phyloP scores from a whole-genome alignment of 2,888 invertebrate species.

The Lasiommata megera region DNA sequence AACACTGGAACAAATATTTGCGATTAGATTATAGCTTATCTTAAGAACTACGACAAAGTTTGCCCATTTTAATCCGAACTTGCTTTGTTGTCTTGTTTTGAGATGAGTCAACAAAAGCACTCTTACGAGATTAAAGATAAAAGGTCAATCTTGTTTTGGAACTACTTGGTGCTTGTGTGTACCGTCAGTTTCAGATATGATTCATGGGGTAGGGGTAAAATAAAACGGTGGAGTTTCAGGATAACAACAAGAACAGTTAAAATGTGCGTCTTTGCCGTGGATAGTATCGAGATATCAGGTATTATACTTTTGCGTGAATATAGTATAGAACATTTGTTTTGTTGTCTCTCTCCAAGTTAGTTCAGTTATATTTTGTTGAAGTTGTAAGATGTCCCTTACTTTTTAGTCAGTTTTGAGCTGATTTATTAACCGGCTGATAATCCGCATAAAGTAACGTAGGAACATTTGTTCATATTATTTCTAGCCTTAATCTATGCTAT shows the following conservation, averaged over 20 bases:
- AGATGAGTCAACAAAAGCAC: slow-evolving; percentile 33
- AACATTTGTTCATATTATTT: no score
- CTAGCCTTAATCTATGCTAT: no score
- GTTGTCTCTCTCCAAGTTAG: background rate
- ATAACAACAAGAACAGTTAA: slow-evolving; percentile 10
- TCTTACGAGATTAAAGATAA: slow-evolving; percentile 35
- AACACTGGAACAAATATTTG: slow-evolving; percentile 79
- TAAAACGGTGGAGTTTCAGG: slow-evolving; percentile 5
- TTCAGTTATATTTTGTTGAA: background rate
- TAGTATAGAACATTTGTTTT: background rate
- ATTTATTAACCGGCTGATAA: no score
- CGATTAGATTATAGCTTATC: slow-evolving; percentile 15
- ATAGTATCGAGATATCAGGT: background rate
- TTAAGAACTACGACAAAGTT: slow-evolving; percentile 22
- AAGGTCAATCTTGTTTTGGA: slow-evolving; percentile 34
- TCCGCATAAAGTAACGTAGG: no score
- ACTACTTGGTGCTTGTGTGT: slow-evolving; percentile 18
- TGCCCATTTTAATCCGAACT: slow-evolving; percentile 31
- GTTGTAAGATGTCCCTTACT: background rate
- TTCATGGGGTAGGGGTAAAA: slow-evolving; percentile 21
- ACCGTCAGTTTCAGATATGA: slow-evolving; percentile 24
- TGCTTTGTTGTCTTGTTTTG: slow-evolving; percentile 24
- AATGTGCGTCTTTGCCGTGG: background rate
- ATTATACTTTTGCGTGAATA: background rate
- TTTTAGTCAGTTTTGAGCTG: no score